A percentile compares a stretch with the other conserved stretches of the same genome.
These are phyloP conservation scores for Euphydryas editha DNA, from an alignment of 2,888 invertebrate species.

Conservation along the genomic window DNA sequence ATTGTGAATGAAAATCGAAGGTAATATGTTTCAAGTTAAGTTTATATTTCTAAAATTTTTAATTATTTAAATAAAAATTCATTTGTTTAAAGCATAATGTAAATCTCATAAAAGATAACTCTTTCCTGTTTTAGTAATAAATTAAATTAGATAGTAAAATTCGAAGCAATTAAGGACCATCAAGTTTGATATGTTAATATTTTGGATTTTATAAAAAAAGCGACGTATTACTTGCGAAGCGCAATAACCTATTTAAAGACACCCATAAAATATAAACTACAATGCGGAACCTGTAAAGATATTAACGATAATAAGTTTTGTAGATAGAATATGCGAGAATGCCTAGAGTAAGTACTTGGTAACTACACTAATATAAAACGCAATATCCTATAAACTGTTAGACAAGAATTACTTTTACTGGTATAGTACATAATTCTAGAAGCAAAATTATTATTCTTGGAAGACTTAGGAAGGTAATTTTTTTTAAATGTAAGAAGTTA, in stretches of 20 bases:
- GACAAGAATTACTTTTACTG: constrained; percentile 7
- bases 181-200: neutral
- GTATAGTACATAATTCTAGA: neutral
- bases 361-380: constrained; percentile 25
- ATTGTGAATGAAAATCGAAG: neutral
- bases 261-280: constrained; percentile 17
- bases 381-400: neutral
- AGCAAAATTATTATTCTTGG: neutral
- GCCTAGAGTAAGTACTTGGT: constrained; percentile 27
- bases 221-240: constrained; percentile 8
- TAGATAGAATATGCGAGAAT: constrained; percentile 35
- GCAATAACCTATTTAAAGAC: constrained; percentile 15
- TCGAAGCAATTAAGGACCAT: neutral
- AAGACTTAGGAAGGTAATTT: neutral
- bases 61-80: neutral
- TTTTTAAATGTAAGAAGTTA: neutral
- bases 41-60: neutral
- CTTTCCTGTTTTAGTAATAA: neutral
- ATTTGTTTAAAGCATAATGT: neutral
- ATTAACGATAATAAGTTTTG: constrained; percentile 30
- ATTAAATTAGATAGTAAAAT: neutral
- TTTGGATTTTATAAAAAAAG: neutral
- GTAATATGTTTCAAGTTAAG: neutral
- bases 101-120: neutral
- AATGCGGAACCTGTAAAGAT: constrained; percentile 28